These are phyloP conservation scores for Archips xylosteana DNA, from an alignment of 2,888 invertebrate species.

Conservation along the genomic window DNA sequence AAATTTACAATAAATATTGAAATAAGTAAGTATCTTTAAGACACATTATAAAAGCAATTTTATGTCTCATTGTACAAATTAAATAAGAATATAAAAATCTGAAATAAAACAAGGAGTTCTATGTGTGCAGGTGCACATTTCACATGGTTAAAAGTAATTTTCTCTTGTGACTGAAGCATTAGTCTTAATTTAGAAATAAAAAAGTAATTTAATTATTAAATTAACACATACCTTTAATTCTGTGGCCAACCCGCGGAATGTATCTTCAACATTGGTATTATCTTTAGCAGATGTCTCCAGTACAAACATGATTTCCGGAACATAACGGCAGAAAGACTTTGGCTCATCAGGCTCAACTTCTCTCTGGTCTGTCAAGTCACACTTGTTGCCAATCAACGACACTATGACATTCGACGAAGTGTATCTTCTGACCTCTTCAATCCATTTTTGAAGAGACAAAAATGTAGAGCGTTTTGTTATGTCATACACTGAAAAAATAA, in stretches of 20 bases:
- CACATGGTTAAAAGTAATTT: too few relatives aligned
- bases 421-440: conserved; percentile 97
- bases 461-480: conserved; percentile 97
- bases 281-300: conserved; percentile 96
- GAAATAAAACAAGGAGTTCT: neutral
- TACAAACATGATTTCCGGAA: conserved; percentile 94
- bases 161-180: too few relatives aligned
- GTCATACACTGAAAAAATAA: conserved; percentile 91
- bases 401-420: conserved; percentile 96
- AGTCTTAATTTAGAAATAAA: too few relatives aligned
- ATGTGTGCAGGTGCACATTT: too few relatives aligned
- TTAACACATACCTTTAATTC: conserved; percentile 89
- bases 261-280: conserved; percentile 95
- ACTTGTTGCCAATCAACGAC: conserved; percentile 96
- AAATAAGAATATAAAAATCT: neutral
- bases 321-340: conserved; percentile 93
- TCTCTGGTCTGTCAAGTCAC: conserved; percentile 92
- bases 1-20: neutral
- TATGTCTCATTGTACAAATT: too few relatives aligned
- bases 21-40: neutral
- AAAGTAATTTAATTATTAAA: neutral
- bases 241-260: conserved; percentile 93
- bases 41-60: too few relatives aligned
- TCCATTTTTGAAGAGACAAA: conserved; percentile 96
- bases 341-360: conserved; percentile 95